A percentile compares a stretch with the other conserved stretches of the same genome.
These are phyloP conservation scores for Lagria hirta DNA, from an alignment of 2,888 invertebrate species.

Conservation along the genomic window DNA sequence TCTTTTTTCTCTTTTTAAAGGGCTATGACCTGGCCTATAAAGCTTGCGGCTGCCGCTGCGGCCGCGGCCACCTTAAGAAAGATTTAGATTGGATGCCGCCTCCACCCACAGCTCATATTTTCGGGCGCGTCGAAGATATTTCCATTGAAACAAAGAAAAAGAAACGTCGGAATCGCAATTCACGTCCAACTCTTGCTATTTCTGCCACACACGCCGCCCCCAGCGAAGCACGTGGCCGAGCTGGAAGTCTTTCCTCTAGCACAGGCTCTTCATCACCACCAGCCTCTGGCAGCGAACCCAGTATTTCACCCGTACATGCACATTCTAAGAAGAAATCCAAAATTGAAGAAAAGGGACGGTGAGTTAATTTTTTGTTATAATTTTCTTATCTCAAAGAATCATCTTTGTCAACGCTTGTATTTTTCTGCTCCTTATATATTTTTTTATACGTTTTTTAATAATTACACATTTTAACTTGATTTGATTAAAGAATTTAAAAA, in stretches of 20 bases:
- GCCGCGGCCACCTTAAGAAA: slow-evolving; percentile 89
- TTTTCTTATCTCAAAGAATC: no score
- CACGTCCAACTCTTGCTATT: slow-evolving; percentile 60
- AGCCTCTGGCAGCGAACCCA: slow-evolving; percentile 74
- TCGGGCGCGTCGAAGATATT: slow-evolving; percentile 56
- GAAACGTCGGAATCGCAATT: slow-evolving; percentile 67
- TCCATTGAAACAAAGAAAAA: slow-evolving; percentile 57
- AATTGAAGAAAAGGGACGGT: slow-evolving; percentile 80
- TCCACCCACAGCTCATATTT: slow-evolving; percentile 57
- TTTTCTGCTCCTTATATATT: no score
- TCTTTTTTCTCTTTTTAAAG: no score
- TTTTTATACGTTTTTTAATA: no score
- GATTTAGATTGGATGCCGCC: slow-evolving; percentile 90
- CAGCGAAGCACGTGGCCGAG: slow-evolving; percentile 62
- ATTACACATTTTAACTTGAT: no score
- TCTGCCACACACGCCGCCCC: slow-evolving; percentile 55
- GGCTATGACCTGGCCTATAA: slow-evolving; percentile 96
- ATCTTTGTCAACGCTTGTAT: no score
- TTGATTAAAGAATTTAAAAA: no score
- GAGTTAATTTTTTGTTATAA: no score
- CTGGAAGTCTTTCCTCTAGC: slow-evolving; percentile 75
- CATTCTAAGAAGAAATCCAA: slow-evolving; percentile 65
- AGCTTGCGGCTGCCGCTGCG: slow-evolving; percentile 92
- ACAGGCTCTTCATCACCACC: slow-evolving; percentile 80
- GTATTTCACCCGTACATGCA: slow-evolving; percentile 70